phyloP scores from a whole-genome alignment of 2,888 invertebrate genomes.

The Petrophora chlorosata region DNA sequence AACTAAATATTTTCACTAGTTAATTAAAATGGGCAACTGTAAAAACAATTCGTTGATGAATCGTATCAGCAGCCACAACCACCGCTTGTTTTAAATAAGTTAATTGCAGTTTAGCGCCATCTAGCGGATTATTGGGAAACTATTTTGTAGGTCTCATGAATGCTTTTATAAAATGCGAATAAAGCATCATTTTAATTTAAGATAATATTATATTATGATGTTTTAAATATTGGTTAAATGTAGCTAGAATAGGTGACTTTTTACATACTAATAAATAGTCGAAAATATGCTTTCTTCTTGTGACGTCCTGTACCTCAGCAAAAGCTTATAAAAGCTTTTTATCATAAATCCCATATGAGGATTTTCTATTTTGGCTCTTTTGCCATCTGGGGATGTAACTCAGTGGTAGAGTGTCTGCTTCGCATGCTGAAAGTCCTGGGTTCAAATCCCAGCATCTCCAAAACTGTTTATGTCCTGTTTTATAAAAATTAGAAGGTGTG shows the following conservation, averaged over 20 bases:
- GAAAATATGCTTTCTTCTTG: no score
- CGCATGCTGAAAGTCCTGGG: slow-evolving; percentile 87
- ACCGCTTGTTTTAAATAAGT: slow-evolving; percentile 41
- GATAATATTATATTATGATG: background rate
- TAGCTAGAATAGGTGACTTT: no score
- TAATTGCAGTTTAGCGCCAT: slow-evolving; percentile 59
- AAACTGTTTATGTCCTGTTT: slow-evolving; percentile 31
- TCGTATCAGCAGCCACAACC: slow-evolving; percentile 28
- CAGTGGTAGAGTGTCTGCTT: slow-evolving; percentile 86
- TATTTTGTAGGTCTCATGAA: no score
- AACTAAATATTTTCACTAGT: slow-evolving; percentile 58
- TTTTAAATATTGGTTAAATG: background rate
- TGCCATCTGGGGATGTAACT: slow-evolving; percentile 72
- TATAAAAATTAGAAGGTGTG: no score
- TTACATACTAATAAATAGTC: no score
- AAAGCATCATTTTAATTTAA: no score
- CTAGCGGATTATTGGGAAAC: slow-evolving; percentile 46
- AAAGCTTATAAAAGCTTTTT: no score
- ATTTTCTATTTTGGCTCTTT: slow-evolving; percentile 19
- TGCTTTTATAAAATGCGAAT: no score
- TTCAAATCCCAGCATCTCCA: slow-evolving; percentile 87
- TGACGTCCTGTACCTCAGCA: no score
- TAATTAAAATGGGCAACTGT: slow-evolving; percentile 70
- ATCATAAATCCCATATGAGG: no score
- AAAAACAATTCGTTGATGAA: slow-evolving; percentile 57